Base-by-base conservation (phyloP, 2,113 vertebrate species). In the Lagopus leucura region DNA sequence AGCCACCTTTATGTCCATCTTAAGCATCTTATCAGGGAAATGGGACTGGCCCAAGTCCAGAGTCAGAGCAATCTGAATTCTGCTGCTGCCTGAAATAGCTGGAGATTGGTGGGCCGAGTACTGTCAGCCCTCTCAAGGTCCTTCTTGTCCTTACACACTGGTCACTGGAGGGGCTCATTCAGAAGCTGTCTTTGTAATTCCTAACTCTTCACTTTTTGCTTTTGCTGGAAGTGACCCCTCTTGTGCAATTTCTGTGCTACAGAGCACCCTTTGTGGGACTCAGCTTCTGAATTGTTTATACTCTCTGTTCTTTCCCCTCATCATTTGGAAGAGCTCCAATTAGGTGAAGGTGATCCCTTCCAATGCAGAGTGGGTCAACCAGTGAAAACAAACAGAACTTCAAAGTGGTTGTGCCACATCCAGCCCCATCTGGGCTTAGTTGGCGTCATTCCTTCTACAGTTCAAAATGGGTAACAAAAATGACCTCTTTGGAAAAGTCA, bases 331-430 rank as follows among this genome's bases (percentile, higher is more conserved):
- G 0, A 6, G 42, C 30, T 92, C 76, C 91, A 75, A n/a, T 72
- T 83, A 93, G 88, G 85, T 88, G 79, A 89, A 92, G 79, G 85
- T 86, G 79, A 77, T 70, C 79, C 64, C 45, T 87, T 94, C 75
- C 47, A 34, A 71, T 54, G 67, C 54, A 45, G 86, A 6, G 2
- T 70, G 42, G 78, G 55, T 89, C 42, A 91, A 73, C 10, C 60
- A 80, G 28, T 43, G 74, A 63, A 89, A 93, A 77, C 77, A 96
- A 93, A 87, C 63, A 85, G 48, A 86, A 79, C 71, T 91, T 96
- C 84, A 79, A 94, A 94, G 85, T 78, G 50, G 19, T 60, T 77
- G 22, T 90, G 79, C 72, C 82, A 76, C 67, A 76, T 82, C 10
- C 25, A 85, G 27, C 40, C 86, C 85, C 75, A 50, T 85, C 71